Base-by-base conservation (phyloP, 2,113 vertebrate species). In the Platichthys stellatus region DNA sequence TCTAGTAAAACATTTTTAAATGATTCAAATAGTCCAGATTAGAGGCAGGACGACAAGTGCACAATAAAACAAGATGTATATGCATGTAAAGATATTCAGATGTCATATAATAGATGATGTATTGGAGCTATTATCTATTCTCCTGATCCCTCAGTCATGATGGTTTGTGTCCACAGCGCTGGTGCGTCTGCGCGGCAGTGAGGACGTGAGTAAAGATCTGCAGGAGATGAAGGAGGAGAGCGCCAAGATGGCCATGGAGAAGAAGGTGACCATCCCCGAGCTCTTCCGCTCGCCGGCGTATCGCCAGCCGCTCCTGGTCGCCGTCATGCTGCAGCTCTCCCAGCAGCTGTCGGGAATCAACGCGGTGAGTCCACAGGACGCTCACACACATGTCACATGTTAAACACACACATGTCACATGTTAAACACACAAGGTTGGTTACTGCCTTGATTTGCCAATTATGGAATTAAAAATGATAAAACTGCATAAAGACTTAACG, bases 331-430 rank as follows among this genome's bases (percentile, higher is more conserved):
- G 38, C 98, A 99, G 80, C 96, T 99, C 4, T 99, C 97, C 3
- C 98, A 99, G 81, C 98, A 99, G 89, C 95, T 99, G 47, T 99
- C 98, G 0, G 98, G 98, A 18, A 99, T 99, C 90, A 99, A 99
- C 17, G 98, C 98, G 6, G 97, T 99, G 88, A 95, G 97, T 64
- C 54, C 0, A 2, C 28, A 12, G 51, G 56, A 40, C 2, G 8
- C 31, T 18, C 49, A 63, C 47, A 53, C 53, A 40, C 4, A 4
- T 20, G 2, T 4, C 26, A 28, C 24, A 24, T 12, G 28, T 59
- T 28, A 53, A 43, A 53, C 14, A 24, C 24, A 24, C 24, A 24
- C 24, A 23, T 23, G 23, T 23, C 23, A 23, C 23, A 61, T n/a
- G 63, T 54, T 21, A 6, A 20, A 54, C 38, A 28, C 4, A 4